These are phyloP conservation scores for Lithobates pipiens DNA, from an alignment of 2,797 vertebrate genomes.

Conservation along the genomic window DNA sequence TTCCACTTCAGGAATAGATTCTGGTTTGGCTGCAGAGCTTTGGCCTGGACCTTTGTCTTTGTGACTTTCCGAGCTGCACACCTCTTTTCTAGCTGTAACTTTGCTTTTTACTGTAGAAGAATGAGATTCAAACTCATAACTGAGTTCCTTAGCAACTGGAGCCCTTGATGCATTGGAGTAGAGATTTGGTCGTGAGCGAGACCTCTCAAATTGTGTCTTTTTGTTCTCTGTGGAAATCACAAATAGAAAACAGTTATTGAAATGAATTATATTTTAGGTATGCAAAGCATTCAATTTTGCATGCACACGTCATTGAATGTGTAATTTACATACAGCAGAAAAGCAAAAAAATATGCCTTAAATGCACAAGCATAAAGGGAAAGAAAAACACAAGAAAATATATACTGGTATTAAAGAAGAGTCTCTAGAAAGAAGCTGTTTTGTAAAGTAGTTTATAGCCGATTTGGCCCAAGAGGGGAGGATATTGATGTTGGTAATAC, in stretches of 20 bases:
- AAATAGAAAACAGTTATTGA: slow-evolving; percentile 68
- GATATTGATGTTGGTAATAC: slow-evolving; percentile 57
- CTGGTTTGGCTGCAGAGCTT: slow-evolving; percentile 75
- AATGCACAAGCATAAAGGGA: neutral
- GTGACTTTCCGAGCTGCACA: slow-evolving; percentile 66
- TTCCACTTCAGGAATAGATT: slow-evolving; percentile 87
- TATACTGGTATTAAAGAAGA: slow-evolving; percentile 29
- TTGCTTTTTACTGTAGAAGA: slow-evolving; percentile 75
- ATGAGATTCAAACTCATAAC: slow-evolving; percentile 80
- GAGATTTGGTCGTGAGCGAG: slow-evolving; percentile 84
- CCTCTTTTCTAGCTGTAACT: slow-evolving; percentile 71
- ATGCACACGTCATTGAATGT: neutral
- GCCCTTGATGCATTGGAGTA: slow-evolving; percentile 78
- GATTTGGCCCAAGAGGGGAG: slow-evolving; percentile 53
- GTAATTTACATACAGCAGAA: slow-evolving; percentile 35
- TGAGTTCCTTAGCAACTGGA: slow-evolving; percentile 81
- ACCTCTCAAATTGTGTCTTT: slow-evolving; percentile 86
- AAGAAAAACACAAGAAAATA: slow-evolving; percentile 26
- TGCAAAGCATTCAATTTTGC: slow-evolving; percentile 49
- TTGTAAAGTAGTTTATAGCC: slow-evolving; percentile 62
- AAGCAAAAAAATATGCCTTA: slow-evolving; percentile 10
- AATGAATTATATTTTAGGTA: slow-evolving; percentile 54
- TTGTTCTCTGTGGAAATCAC: slow-evolving; percentile 86
- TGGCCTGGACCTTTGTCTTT: slow-evolving; percentile 76
- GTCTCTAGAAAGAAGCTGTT: slow-evolving; percentile 55